These are phyloP conservation scores for Intellagama lesueurii DNA, from an alignment of 2,797 vertebrate genomes.

Conservation along the genomic window DNA sequence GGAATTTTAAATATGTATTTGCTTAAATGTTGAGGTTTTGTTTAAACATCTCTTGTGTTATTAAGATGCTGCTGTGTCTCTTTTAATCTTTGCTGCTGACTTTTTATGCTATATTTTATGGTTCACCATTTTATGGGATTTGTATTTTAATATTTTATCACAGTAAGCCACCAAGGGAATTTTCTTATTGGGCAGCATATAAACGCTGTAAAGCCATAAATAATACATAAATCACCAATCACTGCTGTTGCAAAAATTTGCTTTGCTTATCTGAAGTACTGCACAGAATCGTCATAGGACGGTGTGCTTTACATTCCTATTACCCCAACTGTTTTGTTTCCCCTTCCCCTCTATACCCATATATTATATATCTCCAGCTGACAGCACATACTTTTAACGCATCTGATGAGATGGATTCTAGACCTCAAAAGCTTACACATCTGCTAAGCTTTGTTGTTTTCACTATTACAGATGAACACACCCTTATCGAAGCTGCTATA, in stretches of 20 bases:
- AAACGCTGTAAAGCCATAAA: conserved; percentile 8
- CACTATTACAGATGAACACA: neutral
- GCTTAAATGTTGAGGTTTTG: too few species aligned
- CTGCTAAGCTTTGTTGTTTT: neutral
- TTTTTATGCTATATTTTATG: neutral
- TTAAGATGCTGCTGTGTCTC: neutral
- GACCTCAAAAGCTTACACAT: neutral
- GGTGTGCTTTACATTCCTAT: too few species aligned
- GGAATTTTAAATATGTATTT: too few species aligned
- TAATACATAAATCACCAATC: conserved; percentile 24
- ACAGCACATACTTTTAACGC: neutral
- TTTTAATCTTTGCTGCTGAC: neutral
- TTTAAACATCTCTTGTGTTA: neutral
- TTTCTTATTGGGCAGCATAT: conserved; percentile 5
- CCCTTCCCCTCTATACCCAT: neutral
- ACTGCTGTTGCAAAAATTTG: neutral
- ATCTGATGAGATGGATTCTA: neutral
- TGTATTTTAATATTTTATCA: conserved; percentile 24
- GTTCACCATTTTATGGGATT: conserved; percentile 10
- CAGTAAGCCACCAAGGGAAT: neutral
- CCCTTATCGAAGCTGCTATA: neutral
- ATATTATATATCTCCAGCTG: neutral
- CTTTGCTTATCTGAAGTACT: neutral
- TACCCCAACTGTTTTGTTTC: neutral
- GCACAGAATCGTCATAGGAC: neutral